Evolutionary conservation across 92 coral and sea anemone species (phyloP), one percentile per base, ranked within the genome.

Genomic region (Phenganax stokvisi): DNA sequence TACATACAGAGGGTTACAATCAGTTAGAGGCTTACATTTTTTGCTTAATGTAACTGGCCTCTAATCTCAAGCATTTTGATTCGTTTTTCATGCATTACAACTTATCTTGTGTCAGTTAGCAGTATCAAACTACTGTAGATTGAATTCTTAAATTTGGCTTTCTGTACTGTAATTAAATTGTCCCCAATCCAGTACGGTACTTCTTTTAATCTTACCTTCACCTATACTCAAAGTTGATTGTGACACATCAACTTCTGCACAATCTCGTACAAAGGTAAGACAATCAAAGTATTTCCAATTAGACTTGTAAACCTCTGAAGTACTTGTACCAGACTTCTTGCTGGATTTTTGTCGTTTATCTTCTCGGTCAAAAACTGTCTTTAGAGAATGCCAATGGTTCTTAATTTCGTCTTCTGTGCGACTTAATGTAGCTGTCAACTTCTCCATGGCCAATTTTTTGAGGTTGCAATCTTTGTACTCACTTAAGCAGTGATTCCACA

Each of bases 401-500:
- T 87, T 87, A 57, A 86, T 65, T 60, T 87, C 77, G 15, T 83
- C 89, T 70, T 86, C 86, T 68, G 84, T 17, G 83, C 58, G 65
- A 52, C 54, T 55, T 54, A 86, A n/a, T 82, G 31, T 25, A 20
- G 61, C 85, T 64, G 55, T 51, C 64, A 84, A 47, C 59, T 61
- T 84, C 29, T 75, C 83, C 27, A 84, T 29, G 8, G 84, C 87
- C 67, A 84, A 31, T 16, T 66, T 87, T 70, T 78, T 87, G 27
- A 84, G 73, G 74, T 77, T 83, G 67, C 89, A 55, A 58, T 83
- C 60, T 30, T 71, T 79, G 81, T 83, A 87, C 64, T 71, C 77
- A 11, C 84, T 77, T 55, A 84, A 57, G 76, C 79, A 71, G 80
- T 83, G 87, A 54, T 87, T 87, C 89, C 89, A 87, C 55, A 87